phyloP scores from a whole-genome alignment of 2,113 vertebrate species.

The Lamprotornis superbus region DNA sequence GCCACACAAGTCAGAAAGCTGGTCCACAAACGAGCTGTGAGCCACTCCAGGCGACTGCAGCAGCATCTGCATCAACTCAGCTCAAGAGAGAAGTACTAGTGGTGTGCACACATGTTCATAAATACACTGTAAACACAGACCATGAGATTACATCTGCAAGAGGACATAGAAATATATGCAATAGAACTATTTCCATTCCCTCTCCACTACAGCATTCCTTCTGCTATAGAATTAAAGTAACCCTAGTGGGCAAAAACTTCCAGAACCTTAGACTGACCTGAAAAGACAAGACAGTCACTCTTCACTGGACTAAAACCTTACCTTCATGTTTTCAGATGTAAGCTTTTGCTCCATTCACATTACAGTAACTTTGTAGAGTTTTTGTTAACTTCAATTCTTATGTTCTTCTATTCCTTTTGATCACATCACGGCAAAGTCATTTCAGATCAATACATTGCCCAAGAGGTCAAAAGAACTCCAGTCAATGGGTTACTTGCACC shows the following conservation, averaged over 20 bases:
- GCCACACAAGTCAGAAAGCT: not conserved
- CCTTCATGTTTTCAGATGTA: not conserved
- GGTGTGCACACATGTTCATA: not conserved
- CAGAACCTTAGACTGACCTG: not conserved
- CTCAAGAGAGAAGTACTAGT: not conserved
- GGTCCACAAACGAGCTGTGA: not conserved
- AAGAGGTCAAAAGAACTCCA: not conserved
- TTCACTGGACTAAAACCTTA: not conserved
- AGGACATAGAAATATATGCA: not conserved
- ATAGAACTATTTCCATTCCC: not conserved
- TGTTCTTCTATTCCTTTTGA: not conserved
- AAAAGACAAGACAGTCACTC: not conserved
- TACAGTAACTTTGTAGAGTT: not conserved
- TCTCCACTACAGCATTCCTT: not conserved
- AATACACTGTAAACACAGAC: accelerated
- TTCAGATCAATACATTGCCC: not conserved
- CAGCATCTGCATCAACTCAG: accelerated
- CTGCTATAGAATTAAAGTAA: not conserved
- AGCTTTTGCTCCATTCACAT: not conserved
- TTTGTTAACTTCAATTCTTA: not conserved
- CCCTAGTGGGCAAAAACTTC: not conserved
- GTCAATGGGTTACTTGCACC: not conserved
- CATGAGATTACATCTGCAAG: not conserved
- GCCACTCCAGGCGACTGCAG: not conserved
- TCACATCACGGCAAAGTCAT: not conserved